A percentile compares a stretch with the other conserved stretches of the same genome.
These are phyloP conservation scores for Penaeus indicus DNA, from an alignment of 1,140 invertebrate species.

Conservation along the genomic window DNA sequence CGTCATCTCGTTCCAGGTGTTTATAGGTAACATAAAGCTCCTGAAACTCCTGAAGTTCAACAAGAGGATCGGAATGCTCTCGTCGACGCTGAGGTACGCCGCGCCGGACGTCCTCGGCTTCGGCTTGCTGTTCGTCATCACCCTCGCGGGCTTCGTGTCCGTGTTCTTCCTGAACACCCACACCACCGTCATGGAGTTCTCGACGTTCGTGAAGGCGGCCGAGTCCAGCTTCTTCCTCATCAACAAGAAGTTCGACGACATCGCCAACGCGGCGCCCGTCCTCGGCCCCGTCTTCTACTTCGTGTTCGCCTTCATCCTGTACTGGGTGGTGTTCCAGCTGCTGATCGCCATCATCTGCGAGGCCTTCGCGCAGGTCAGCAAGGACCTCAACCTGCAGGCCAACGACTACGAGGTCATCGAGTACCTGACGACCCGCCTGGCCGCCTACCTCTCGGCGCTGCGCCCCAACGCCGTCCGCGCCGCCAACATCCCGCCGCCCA, in stretches of 20 bases:
- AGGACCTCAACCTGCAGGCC: slow-evolving; percentile 54
- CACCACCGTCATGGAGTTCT: slow-evolving; percentile 56
- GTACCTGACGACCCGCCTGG: slow-evolving; percentile 53
- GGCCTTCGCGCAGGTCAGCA: slow-evolving; percentile 58
- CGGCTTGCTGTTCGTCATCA: slow-evolving; percentile 49
- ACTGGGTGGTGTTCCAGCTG: slow-evolving; percentile 64
- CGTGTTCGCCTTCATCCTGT: slow-evolving; percentile 60
- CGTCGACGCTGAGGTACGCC: slow-evolving; percentile 68
- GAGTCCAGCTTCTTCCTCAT: slow-evolving; percentile 62
- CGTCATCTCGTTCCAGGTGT: slow-evolving; percentile 73
- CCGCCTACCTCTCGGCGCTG: slow-evolving; percentile 40
- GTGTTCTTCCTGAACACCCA: slow-evolving; percentile 57
- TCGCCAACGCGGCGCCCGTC: slow-evolving; percentile 29
- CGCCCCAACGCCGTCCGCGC: slow-evolving; percentile 39
- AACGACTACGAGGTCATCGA: slow-evolving; percentile 66
- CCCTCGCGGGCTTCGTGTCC: slow-evolving; percentile 53
- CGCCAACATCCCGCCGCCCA: slow-evolving; percentile 40
- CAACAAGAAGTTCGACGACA: slow-evolving; percentile 62
- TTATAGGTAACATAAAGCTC: slow-evolving; percentile 70
- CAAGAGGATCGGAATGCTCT: slow-evolving; percentile 71
- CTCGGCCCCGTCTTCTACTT: slow-evolving; percentile 65
- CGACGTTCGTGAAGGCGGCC: slow-evolving; percentile 57
- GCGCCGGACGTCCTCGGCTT: slow-evolving; percentile 62
- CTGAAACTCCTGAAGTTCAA: slow-evolving; percentile 73
- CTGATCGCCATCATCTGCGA: slow-evolving; percentile 65